Percentiles rank a stretch among this genome's conserved stretches.
Conservation (phyloP, 2,888 invertebrate genomes). For the Patella ulyssiponensis region DNA sequence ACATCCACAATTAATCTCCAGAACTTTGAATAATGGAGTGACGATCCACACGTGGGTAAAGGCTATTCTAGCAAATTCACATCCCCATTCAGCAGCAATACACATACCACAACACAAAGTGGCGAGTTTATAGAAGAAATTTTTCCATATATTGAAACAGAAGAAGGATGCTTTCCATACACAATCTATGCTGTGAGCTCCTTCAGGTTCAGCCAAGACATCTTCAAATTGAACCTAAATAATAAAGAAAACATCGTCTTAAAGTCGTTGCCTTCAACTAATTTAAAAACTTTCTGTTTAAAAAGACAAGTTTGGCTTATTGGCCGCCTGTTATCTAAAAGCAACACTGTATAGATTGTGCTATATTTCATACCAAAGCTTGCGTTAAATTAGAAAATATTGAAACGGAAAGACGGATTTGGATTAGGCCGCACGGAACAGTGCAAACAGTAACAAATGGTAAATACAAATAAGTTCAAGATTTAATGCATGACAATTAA, state of each 20-base stretch:
- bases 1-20: slow-evolving; percentile 76
- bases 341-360: too few relatives aligned
- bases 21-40: slow-evolving; percentile 79
- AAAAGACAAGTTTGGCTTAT: too few relatives aligned
- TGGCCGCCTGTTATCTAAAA: too few relatives aligned
- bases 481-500: too few relatives aligned
- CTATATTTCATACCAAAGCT: too few relatives aligned
- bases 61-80: slow-evolving; percentile 75
- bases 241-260: not conserved
- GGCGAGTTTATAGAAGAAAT: slow-evolving; percentile 81
- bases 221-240: slow-evolving; percentile 58
- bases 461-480: too few relatives aligned
- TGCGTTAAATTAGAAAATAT: too few relatives aligned
- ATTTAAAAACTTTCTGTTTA: too few relatives aligned
- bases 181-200: slow-evolving; percentile 76
- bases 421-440: too few relatives aligned
- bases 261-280: too few relatives aligned
- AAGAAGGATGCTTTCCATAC: slow-evolving; percentile 80
- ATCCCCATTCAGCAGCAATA: slow-evolving; percentile 77
- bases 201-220: slow-evolving; percentile 61
- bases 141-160: slow-evolving; percentile 79
- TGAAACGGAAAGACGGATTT: too few relatives aligned
- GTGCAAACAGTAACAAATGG: too few relatives aligned
- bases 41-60: slow-evolving; percentile 81
- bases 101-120: slow-evolving; percentile 81